These are phyloP conservation scores for Xenopus borealis DNA, from an alignment of 2,113 vertebrate species.

Conservation along the genomic window DNA sequence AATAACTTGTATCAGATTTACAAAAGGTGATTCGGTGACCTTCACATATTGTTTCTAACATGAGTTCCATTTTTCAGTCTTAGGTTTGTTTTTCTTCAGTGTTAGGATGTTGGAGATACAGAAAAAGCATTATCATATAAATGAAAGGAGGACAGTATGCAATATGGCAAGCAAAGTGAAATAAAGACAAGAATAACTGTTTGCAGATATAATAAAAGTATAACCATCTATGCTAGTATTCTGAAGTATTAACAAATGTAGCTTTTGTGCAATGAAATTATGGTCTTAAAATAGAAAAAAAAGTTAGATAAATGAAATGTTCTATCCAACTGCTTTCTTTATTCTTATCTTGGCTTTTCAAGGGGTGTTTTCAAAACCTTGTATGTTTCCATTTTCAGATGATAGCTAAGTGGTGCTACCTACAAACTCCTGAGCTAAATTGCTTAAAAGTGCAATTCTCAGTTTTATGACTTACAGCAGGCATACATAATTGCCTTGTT, in stretches of 20 bases:
- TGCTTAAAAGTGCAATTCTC: background rate
- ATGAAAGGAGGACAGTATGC: slow-evolving; percentile 28
- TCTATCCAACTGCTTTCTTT: background rate
- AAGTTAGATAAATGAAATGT: background rate
- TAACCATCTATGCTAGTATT: slow-evolving; percentile 9
- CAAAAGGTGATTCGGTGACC: slow-evolving; percentile 14
- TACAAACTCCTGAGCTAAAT: background rate
- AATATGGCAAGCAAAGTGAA: slow-evolving; percentile 28
- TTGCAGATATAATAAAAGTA: slow-evolving; percentile 16
- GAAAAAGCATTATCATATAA: slow-evolving; percentile 33
- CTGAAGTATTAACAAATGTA: background rate
- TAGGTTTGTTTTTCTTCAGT: slow-evolving; percentile 4
- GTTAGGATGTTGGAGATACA: background rate
- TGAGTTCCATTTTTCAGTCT: background rate
- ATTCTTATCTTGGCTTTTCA: background rate
- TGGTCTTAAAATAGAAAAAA: background rate
- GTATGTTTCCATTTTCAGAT: background rate
- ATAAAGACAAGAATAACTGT: slow-evolving; percentile 17
- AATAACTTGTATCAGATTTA: slow-evolving; percentile 22
- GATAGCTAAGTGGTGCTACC: background rate
- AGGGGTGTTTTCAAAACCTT: background rate
- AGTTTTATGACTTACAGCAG: background rate
- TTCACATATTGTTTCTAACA: slow-evolving; percentile 26
- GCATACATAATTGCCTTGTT: slow-evolving; percentile 3
- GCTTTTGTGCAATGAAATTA: background rate